Evolutionary conservation across 2,888 invertebrate species (phyloP).

Genomic region (Alviniconcha strummeri): DNA sequence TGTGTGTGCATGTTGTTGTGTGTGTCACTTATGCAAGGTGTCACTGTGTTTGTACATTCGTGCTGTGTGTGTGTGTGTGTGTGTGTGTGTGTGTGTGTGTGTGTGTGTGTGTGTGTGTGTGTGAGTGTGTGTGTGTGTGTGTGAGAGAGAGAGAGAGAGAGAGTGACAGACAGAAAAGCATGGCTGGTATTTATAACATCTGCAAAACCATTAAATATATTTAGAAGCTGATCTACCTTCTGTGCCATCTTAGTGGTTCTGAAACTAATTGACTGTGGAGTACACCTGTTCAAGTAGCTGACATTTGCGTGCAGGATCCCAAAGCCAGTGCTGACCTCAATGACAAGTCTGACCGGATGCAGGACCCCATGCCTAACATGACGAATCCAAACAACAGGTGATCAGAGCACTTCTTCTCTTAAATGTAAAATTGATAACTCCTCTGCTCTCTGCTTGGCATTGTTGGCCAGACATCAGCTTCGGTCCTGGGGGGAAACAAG

Average conservation of each 20-base stretch:
- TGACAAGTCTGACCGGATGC: constrained; percentile 62
- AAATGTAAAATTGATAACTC: too few species aligned
- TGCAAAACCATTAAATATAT: too few species aligned
- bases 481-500: too few species aligned
- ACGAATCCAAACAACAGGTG: constrained; percentile 67
- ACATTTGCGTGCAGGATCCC: constrained; percentile 66
- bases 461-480: too few species aligned
- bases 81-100: not conserved
- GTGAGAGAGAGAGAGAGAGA: not conserved
- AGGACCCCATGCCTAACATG: constrained; percentile 72
- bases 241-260: too few species aligned
- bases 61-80: constrained; percentile 4
- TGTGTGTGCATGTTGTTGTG: not conserved
- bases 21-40: too few species aligned
- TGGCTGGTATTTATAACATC: too few species aligned
- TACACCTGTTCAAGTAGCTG: not conserved
- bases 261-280: too few species aligned
- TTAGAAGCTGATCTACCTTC: too few species aligned
- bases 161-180: too few species aligned
- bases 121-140: not conserved
- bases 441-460: too few species aligned
- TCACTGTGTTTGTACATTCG: too few species aligned
- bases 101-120: not conserved
- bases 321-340: constrained; percentile 73
- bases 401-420: not conserved